phyloP scores from a whole-genome alignment of 2,797 vertebrate species.

The Limosa lapponica region DNA sequence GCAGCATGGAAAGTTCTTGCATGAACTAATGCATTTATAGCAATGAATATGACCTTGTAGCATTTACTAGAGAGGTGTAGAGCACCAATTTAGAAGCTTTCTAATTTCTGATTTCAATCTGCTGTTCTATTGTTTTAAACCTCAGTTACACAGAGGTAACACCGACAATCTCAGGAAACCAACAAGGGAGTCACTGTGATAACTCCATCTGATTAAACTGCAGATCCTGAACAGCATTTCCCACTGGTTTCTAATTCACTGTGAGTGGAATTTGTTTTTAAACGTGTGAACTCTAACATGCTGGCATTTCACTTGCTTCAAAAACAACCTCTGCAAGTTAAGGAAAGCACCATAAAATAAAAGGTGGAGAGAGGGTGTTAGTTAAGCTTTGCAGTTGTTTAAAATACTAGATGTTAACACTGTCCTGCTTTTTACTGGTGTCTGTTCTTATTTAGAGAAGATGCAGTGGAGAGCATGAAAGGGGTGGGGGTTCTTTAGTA shows the following conservation, averaged over 20 bases:
- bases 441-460: background rate
- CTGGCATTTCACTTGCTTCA: background rate
- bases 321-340: background rate
- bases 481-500: background rate
- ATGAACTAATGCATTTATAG: background rate
- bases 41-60: background rate
- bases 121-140: constrained; percentile 21
- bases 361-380: background rate
- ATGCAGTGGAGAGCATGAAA: background rate
- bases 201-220: constrained; percentile 44
- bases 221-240: constrained; percentile 45
- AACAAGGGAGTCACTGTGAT: constrained; percentile 2
- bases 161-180: constrained; percentile 35
- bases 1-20: background rate
- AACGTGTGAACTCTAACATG: background rate
- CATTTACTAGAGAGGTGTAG: background rate
- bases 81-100: background rate
- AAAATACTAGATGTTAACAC: background rate
- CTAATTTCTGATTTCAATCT: constrained; percentile 24
- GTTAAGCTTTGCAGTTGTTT: background rate
- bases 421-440: background rate
- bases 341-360: background rate
- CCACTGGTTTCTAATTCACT: background rate
- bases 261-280: background rate
- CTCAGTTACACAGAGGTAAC: background rate